Percentiles rank a stretch among this genome's conserved stretches.
Conservation (phyloP, 1,140 invertebrate species). For the Orussus abietinus region DNA sequence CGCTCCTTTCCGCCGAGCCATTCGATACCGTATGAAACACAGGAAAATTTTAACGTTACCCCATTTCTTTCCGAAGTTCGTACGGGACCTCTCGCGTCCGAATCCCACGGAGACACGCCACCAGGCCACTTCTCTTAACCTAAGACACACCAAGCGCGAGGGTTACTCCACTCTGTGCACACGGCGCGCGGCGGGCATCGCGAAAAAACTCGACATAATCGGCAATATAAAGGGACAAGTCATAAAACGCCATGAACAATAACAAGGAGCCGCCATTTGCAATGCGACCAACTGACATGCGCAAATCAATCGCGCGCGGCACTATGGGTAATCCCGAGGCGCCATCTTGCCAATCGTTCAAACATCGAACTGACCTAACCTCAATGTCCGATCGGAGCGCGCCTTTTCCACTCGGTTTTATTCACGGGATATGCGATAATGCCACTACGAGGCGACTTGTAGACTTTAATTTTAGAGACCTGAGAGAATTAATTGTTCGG, state of each 20-base stretch:
- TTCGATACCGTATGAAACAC: constrained; percentile 41
- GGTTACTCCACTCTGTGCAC: constrained; percentile 41
- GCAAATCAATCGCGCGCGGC: constrained; percentile 57
- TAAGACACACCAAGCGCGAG: constrained; percentile 31
- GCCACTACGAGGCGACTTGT: too few relatives aligned
- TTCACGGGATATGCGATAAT: constrained; percentile 1
- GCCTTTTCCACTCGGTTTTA: constrained; percentile 10
- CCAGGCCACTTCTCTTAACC: constrained; percentile 32
- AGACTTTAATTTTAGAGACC: not conserved
- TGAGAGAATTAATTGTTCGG: not conserved
- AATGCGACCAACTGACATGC: constrained; percentile 65
- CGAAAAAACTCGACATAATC: constrained; percentile 56
- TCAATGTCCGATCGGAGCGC: constrained; percentile 18
- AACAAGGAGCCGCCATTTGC: constrained; percentile 75
- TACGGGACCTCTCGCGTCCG: constrained; percentile 38
- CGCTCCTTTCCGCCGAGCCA: constrained; percentile 26
- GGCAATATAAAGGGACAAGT: constrained; percentile 61
- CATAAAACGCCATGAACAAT: constrained; percentile 69
- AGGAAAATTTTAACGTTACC: constrained; percentile 48
- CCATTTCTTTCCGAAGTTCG: constrained; percentile 48
- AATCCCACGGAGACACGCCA: constrained; percentile 35
- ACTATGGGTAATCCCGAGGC: constrained; percentile 39
- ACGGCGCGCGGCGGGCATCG: constrained; percentile 36
- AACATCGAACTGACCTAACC: constrained; percentile 15
- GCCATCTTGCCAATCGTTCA: constrained; percentile 39